Conservation (phyloP, 2,888 invertebrate genomes). For the Catocala sponsa region DNA sequence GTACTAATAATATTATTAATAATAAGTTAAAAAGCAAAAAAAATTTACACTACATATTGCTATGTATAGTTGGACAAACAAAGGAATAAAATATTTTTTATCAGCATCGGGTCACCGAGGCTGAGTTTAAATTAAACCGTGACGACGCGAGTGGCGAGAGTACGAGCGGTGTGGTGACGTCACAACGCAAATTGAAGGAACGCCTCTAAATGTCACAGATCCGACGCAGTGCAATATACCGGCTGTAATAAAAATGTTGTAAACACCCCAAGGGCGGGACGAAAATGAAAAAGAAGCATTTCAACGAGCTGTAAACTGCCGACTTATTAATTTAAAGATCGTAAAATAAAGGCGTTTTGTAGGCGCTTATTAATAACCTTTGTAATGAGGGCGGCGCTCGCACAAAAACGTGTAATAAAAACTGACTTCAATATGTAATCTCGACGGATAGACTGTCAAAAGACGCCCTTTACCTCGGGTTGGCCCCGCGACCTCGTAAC, state of each 20-base stretch:
- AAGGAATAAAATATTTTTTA: conserved; percentile 36
- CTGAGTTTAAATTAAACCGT: conserved; percentile 52
- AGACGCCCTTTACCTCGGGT: conserved; percentile 32
- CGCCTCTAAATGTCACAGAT: conserved; percentile 46
- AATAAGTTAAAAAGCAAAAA: conserved; percentile 2
- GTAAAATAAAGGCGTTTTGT: conserved; percentile 62
- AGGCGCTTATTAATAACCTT: conserved; percentile 61
- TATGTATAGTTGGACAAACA: conserved; percentile 26
- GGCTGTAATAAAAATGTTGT: conserved; percentile 62
- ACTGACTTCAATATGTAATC: conserved; percentile 55
- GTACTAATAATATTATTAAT: not conserved
- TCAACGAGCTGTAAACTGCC: conserved; percentile 64
- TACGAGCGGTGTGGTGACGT: conserved; percentile 5
- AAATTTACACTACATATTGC: conserved; percentile 17
- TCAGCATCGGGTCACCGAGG: conserved; percentile 28
- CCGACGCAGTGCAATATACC: conserved; percentile 46
- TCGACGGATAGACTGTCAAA: conserved; percentile 49
- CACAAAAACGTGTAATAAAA: conserved; percentile 51
- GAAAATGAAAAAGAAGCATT: conserved; percentile 65
- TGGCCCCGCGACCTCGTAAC: not conserved
- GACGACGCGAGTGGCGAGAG: conserved; percentile 22
- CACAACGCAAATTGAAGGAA: conserved; percentile 49
- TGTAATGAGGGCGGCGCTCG: conserved; percentile 57
- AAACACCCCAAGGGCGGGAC: conserved; percentile 52
- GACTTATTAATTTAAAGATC: conserved; percentile 70